These are phyloP conservation scores for Ornithoptera alexandrae DNA, from an alignment of 2,888 invertebrate genomes.

Conservation along the genomic window DNA sequence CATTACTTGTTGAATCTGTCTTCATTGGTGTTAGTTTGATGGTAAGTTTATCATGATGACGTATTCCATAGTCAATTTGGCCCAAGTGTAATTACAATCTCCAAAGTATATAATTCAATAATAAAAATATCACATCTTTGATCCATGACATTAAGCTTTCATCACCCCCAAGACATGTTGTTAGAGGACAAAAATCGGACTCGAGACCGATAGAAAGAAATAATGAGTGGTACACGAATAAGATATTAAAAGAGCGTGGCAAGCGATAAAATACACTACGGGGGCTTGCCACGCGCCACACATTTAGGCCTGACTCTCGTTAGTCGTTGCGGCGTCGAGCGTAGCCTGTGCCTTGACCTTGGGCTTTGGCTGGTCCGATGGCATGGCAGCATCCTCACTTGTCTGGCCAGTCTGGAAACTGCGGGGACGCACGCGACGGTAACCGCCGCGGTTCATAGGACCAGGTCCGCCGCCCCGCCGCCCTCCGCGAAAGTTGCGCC, in stretches of 20 bases:
- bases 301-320: conserved; percentile 75
- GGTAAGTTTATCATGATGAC: too few relatives aligned
- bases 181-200: conserved; percentile 20
- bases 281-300: conserved; percentile 54
- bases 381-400: conserved; percentile 36
- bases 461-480: conserved; percentile 75
- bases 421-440: conserved; percentile 66
- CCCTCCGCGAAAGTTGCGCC: conserved; percentile 86
- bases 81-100: conserved; percentile 9
- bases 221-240: conserved; percentile 43
- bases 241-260: conserved; percentile 51
- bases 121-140: conserved; percentile 75
- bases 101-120: conserved; percentile 51
- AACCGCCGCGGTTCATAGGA: conserved; percentile 68
- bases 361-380: conserved; percentile 55
- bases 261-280: conserved; percentile 64
- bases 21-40: neutral
- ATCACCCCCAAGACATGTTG: conserved; percentile 46
- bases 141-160: conserved; percentile 73
- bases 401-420: conserved; percentile 53
- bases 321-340: conserved; percentile 70
- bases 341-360: conserved; percentile 60
- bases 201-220: conserved; percentile 28
- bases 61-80: neutral
- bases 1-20: neutral